phyloP scores from a whole-genome alignment of 2,113 vertebrate species.

The Tachysurus vachellii region DNA sequence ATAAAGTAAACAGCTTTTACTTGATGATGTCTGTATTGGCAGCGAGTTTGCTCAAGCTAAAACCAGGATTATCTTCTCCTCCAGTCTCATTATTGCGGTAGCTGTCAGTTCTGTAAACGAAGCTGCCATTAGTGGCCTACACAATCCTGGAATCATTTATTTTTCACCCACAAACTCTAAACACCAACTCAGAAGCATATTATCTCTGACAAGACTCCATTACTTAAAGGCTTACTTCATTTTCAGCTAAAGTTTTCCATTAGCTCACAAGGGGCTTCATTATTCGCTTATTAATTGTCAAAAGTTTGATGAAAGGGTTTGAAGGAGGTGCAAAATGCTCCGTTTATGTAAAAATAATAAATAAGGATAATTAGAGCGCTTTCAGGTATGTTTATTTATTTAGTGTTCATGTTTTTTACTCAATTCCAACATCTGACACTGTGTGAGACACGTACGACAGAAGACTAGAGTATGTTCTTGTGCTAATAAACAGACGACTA shows the following conservation, averaged over 20 bases:
- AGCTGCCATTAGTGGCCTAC: slow-evolving; percentile 3
- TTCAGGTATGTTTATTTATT: neutral
- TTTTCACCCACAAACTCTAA: slow-evolving; percentile 10
- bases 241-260: slow-evolving; percentile 17
- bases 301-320: slow-evolving; percentile 17
- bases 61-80: neutral
- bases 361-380: neutral
- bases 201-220: slow-evolving; percentile 12
- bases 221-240: slow-evolving; percentile 27
- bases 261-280: slow-evolving; percentile 24
- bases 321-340: neutral
- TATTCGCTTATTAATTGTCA: slow-evolving; percentile 26
- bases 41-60: slow-evolving; percentile 2
- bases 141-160: neutral
- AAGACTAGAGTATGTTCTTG: neutral
- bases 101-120: slow-evolving; percentile 14
- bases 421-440: neutral
- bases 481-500: neutral
- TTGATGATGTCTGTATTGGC: neutral
- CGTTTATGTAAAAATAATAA: slow-evolving; percentile 3
- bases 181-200: neutral
- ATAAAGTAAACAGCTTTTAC: neutral
- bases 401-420: neutral
- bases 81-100: neutral
- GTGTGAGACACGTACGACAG: neutral